Conservation (phyloP, 2,113 vertebrate species). For the Todiramphus saurophagus region DNA sequence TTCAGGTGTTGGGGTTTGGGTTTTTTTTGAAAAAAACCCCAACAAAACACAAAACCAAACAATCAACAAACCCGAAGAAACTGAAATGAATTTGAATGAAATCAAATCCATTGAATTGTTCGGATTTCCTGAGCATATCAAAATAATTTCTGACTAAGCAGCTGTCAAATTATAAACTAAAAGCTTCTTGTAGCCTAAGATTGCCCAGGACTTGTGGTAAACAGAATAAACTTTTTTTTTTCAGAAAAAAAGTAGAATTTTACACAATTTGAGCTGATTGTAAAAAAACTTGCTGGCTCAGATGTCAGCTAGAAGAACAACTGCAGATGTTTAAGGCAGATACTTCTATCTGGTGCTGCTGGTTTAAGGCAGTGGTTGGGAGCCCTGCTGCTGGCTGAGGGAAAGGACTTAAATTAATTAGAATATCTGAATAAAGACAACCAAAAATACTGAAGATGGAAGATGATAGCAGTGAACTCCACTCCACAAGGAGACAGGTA, state of each 20-base stretch:
- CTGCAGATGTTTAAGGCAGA: conserved; percentile 44
- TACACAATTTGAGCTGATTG: not conserved
- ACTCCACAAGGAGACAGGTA: conserved; percentile 35
- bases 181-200: not conserved
- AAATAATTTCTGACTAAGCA: not conserved
- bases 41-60: not conserved
- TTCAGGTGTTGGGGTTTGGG: not conserved
- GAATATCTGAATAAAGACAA: not conserved
- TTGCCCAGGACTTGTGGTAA: not conserved
- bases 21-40: not conserved
- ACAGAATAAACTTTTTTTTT: not conserved
- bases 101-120: not conserved
- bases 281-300: conserved; percentile 49
- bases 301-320: conserved; percentile 35
- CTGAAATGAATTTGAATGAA: not conserved
- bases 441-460: not conserved
- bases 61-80: not conserved
- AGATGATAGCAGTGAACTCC: not conserved
- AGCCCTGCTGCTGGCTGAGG: conserved; percentile 10
- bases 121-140: not conserved
- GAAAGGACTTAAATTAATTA: not conserved
- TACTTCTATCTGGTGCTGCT: conserved; percentile 9
- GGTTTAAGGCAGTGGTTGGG: not conserved
- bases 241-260: not conserved
- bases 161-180: not conserved